These are phyloP conservation scores for Macrochelys suwanniensis DNA, from an alignment of 2,797 vertebrate species.

Conservation along the genomic window DNA sequence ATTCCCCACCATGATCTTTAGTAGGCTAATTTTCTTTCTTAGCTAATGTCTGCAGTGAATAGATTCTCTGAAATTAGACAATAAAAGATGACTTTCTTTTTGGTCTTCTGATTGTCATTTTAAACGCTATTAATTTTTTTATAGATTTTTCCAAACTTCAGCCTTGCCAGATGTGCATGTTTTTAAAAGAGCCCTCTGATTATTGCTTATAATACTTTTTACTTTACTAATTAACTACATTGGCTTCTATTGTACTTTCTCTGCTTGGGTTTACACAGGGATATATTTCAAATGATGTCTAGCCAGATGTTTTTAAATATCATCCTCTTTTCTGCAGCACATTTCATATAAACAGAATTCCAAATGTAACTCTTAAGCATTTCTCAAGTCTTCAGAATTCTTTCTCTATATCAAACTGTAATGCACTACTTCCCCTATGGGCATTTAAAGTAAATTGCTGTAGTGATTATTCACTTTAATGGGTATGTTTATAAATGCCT, in stretches of 20 bases:
- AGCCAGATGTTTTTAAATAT: neutral
- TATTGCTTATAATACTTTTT: neutral
- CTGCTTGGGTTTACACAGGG: neutral
- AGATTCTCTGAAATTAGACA: neutral
- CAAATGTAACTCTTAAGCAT: neutral
- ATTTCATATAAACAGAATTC: neutral
- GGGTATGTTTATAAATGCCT: neutral
- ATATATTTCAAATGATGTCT: constrained; percentile 31
- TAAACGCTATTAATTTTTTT: neutral
- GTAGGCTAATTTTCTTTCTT: neutral
- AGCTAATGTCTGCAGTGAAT: neutral
- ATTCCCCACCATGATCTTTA: neutral
- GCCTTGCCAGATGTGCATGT: neutral
- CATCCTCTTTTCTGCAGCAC: neutral
- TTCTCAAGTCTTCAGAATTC: neutral
- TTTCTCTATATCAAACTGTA: neutral
- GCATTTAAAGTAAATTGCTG: neutral
- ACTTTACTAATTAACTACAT: neutral
- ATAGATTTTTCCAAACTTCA: neutral
- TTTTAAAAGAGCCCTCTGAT: constrained; percentile 33
- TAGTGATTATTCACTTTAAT: neutral
- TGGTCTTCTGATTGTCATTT: neutral
- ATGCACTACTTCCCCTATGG: neutral
- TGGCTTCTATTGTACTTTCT: neutral
- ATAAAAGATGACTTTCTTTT: neutral